phyloP scores from a whole-genome alignment of 2,113 vertebrate species.

The Bujurquina vittata region DNA sequence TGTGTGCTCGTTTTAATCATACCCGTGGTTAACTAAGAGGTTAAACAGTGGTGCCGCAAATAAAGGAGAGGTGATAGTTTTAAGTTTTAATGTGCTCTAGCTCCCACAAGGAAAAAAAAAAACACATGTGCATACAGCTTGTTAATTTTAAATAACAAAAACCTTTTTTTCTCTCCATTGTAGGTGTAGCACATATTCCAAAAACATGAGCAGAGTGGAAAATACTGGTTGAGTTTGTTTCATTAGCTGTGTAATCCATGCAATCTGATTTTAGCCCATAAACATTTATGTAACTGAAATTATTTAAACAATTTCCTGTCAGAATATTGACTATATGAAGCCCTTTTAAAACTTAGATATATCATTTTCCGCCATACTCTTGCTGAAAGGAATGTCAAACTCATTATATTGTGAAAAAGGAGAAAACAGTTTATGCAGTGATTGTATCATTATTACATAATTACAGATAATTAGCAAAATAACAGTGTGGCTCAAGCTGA shows the following conservation, averaged over 20 bases:
- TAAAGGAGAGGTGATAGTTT: neutral
- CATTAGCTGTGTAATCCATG: neutral
- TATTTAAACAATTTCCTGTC: neutral
- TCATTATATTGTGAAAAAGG: neutral
- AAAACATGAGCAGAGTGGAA: neutral
- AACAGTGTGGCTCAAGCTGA: neutral
- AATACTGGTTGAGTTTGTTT: neutral
- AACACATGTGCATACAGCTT: neutral
- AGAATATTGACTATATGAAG: neutral
- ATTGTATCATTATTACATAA: constrained; percentile 10
- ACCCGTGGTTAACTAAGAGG: constrained; percentile 3
- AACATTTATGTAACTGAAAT: neutral
- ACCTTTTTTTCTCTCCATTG: neutral
- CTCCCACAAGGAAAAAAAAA: neutral
- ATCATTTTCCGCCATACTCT: neutral
- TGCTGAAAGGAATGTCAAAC: neutral
- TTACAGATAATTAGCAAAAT: constrained; percentile 14
- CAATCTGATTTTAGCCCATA: neutral
- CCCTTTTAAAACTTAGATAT: neutral
- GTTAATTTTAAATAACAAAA: neutral
- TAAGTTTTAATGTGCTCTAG: neutral
- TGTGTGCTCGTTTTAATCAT: constrained; percentile 21
- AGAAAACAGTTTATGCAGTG: constrained; percentile 2
- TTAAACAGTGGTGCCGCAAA: neutral
- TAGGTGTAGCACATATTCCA: too few species aligned